phyloP scores from a whole-genome alignment of 2,113 vertebrate genomes.

The Rhodinocichla rosea region DNA sequence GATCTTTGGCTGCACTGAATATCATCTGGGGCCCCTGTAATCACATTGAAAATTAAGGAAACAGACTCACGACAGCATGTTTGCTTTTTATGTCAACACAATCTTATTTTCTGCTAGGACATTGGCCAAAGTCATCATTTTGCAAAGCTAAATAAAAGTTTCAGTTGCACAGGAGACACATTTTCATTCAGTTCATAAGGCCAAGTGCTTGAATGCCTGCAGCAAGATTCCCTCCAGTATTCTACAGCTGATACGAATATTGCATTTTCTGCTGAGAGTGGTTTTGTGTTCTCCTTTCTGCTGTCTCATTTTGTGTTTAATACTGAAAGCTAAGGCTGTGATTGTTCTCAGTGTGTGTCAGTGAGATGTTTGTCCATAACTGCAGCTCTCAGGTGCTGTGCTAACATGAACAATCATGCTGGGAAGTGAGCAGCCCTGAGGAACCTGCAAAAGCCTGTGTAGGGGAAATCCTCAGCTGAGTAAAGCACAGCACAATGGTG shows the following conservation, averaged over 20 bases:
- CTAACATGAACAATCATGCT: not conserved
- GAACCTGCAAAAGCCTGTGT: not conserved
- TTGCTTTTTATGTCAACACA: conserved; percentile 5
- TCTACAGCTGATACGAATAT: not conserved
- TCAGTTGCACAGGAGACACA: not conserved
- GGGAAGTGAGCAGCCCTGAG: not conserved
- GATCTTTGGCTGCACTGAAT: conserved; percentile 95
- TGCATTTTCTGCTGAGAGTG: not conserved
- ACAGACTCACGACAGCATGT: not conserved
- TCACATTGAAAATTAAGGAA: conserved; percentile 8
- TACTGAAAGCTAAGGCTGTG: not conserved
- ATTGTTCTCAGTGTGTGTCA: not conserved
- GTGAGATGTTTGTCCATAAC: not conserved
- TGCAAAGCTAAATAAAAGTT: conserved; percentile 15
- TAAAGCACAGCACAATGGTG: fast-evolving
- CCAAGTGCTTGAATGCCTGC: not conserved
- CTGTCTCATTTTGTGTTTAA: not conserved
- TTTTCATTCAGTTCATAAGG: not conserved
- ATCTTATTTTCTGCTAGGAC: not conserved
- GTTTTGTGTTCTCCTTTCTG: not conserved
- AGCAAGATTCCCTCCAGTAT: not conserved
- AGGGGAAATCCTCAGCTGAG: not conserved
- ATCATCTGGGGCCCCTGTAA: conserved; percentile 96
- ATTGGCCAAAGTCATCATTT: not conserved
- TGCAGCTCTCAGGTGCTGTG: not conserved